These are phyloP conservation scores for Drosophila longiperda DNA, from an alignment of 2,888 invertebrate genomes.

Conservation along the genomic window DNA sequence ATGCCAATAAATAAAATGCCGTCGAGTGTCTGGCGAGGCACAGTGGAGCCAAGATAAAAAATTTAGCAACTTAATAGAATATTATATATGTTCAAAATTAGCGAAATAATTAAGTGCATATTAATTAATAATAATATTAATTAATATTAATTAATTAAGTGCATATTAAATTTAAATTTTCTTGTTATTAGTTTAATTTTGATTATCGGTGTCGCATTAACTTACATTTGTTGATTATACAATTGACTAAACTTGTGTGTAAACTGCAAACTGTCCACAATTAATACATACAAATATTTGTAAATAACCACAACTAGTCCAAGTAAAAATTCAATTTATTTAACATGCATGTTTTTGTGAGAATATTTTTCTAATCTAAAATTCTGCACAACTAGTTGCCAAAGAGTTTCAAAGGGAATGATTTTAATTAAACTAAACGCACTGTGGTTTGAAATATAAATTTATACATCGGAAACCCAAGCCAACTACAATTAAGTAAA, in stretches of 20 bases:
- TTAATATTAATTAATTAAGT: no score
- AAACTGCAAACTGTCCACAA: background rate
- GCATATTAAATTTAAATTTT: background rate
- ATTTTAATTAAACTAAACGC: background rate
- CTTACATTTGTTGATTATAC: no score
- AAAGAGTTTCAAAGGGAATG: background rate
- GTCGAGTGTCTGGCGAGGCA: constrained; percentile 11
- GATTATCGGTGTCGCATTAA: background rate
- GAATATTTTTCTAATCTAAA: background rate
- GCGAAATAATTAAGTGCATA: background rate
- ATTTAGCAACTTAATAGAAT: background rate
- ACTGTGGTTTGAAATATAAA: background rate
- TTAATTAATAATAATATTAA: no score
- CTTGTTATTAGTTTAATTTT: background rate
- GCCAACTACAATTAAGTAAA: background rate
- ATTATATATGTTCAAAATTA: background rate
- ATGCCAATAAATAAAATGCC: constrained; percentile 65
- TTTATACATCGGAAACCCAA: background rate
- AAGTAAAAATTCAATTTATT: background rate
- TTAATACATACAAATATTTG: background rate
- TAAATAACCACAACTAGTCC: background rate
- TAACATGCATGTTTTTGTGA: background rate
- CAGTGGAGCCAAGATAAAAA: constrained; percentile 6
- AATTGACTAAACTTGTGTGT: background rate
- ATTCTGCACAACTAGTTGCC: background rate